Conservation (phyloP, 2,888 invertebrate species). For the Eupeodes luniger region DNA sequence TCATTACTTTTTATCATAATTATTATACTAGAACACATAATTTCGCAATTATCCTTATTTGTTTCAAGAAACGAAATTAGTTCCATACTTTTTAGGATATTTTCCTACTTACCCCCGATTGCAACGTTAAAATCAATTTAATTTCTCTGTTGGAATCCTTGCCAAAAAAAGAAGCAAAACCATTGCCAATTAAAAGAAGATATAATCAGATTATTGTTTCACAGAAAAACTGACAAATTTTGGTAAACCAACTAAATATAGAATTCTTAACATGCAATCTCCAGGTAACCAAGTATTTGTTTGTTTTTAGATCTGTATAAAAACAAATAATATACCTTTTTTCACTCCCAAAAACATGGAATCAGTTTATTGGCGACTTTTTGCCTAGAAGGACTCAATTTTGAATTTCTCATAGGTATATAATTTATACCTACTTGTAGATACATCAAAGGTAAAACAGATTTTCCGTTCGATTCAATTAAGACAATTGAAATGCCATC, state of each 20-base stretch:
- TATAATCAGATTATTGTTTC: conserved; percentile 54
- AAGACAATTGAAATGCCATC: conserved; percentile 78
- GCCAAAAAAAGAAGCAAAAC: conserved; percentile 13
- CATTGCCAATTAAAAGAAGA: conserved; percentile 62
- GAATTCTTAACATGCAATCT: conserved; percentile 65
- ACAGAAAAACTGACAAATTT: conserved; percentile 28
- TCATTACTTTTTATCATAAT: too few relatives aligned
- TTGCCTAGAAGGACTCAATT: conserved; percentile 28
- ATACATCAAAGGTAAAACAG: neutral
- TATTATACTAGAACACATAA: too few relatives aligned
- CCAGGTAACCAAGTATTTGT: conserved; percentile 69
- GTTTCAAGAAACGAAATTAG: too few relatives aligned
- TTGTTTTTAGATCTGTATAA: conserved; percentile 28
- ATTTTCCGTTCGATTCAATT: conserved; percentile 45
- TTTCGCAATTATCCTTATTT: too few relatives aligned
- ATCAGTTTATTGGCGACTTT: conserved; percentile 54
- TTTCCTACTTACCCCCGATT: too few relatives aligned
- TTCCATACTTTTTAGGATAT: too few relatives aligned
- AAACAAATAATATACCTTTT: neutral
- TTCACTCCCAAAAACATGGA: neutral
- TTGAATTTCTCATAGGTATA: conserved; percentile 28
- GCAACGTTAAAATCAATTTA: conserved; percentile 50
- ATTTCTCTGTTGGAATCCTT: conserved; percentile 15
- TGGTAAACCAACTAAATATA: conserved; percentile 57
- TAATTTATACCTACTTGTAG: conserved; percentile 8